Conservation (phyloP, 2,113 vertebrate species). For the Dipodomys merriami region DNA sequence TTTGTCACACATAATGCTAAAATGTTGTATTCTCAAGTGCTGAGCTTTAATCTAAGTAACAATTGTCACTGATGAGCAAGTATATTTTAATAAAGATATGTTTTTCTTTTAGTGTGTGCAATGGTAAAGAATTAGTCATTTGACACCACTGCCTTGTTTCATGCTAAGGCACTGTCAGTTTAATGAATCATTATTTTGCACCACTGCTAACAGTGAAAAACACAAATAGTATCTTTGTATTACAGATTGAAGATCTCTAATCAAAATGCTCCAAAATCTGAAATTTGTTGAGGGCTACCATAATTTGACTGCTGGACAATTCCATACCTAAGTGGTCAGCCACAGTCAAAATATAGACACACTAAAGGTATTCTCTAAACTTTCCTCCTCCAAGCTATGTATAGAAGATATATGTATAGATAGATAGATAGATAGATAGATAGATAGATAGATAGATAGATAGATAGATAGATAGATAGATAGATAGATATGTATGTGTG, state of each 20-base stretch:
- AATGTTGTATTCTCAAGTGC: background rate
- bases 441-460: too few relatives aligned
- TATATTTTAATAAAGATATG: background rate
- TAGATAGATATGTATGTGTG: too few relatives aligned
- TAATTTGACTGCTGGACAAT: background rate
- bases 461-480: too few relatives aligned
- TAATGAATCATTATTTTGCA: background rate
- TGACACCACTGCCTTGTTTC: background rate
- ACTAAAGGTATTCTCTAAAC: background rate
- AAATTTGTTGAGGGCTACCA: background rate
- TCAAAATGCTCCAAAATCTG: background rate
- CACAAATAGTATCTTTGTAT: background rate
- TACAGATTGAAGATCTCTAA: background rate
- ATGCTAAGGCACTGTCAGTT: background rate
- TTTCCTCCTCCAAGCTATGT: background rate
- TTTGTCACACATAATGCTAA: conserved; percentile 17
- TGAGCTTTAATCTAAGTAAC: conserved; percentile 22
- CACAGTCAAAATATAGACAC: background rate
- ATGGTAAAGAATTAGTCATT: background rate
- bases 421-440: too few relatives aligned
- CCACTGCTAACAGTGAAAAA: background rate
- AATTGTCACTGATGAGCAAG: background rate
- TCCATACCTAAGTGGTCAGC: background rate
- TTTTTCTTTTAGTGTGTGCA: background rate
- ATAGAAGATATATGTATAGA: background rate